Percentiles rank a stretch among this genome's conserved stretches.
Conservation (phyloP, 2,888 invertebrate species). For the Hesperia comma region DNA sequence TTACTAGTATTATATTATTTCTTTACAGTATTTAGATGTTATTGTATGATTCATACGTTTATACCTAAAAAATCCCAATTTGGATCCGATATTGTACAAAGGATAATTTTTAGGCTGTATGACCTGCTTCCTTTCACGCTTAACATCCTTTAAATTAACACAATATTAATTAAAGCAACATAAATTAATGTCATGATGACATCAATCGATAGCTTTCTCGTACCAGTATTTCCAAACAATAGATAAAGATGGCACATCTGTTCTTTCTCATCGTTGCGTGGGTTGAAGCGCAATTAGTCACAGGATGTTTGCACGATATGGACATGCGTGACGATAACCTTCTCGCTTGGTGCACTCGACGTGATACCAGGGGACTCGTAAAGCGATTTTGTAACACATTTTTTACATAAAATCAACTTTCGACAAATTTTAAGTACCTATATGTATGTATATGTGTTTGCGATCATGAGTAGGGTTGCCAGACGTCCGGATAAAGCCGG, state of each 20-base stretch:
- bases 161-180: not conserved
- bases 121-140: not conserved
- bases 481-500: too few species aligned
- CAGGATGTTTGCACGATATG: constrained; percentile 63
- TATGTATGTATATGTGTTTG: too few species aligned
- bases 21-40: too few species aligned
- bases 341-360: constrained; percentile 11
- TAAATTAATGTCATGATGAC: constrained; percentile 6
- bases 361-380: not conserved
- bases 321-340: constrained; percentile 31
- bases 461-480: too few species aligned
- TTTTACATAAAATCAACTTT: too few species aligned
- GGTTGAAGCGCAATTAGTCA: constrained; percentile 61
- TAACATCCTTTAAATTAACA: not conserved
- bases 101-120: not conserved
- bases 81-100: not conserved
- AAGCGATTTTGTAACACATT: too few species aligned
- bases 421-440: too few species aligned
- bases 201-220: constrained; percentile 18
- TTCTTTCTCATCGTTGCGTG: constrained; percentile 56
- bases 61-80: too few species aligned
- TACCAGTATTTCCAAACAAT: constrained; percentile 26
- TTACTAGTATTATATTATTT: too few species aligned
- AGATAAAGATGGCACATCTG: constrained; percentile 59
- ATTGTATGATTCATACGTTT: too few species aligned